Conservation (phyloP, 2,797 vertebrate genomes). For the Gobio occitaniae region DNA sequence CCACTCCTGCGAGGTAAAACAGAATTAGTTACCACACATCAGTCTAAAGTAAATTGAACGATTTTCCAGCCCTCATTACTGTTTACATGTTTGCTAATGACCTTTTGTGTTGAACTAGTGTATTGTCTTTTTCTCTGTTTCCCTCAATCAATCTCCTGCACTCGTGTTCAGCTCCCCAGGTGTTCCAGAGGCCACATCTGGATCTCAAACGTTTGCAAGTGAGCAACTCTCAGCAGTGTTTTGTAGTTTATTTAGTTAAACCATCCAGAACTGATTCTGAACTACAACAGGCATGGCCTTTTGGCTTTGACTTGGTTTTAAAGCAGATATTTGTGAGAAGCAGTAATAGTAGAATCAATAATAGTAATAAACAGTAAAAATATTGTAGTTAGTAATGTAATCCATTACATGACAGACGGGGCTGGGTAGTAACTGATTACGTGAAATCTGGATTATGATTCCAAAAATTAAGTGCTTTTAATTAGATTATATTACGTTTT, state of each 20-base stretch:
- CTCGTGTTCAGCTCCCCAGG: constrained; percentile 74
- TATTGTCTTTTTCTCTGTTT: not conserved
- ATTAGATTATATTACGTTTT: too few relatives aligned
- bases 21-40: not conserved
- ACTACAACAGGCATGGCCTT: not conserved
- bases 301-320: not conserved
- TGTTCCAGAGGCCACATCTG: constrained; percentile 69
- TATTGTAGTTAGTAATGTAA: not conserved
- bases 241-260: not conserved
- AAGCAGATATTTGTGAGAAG: not conserved
- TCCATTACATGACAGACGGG: too few relatives aligned
- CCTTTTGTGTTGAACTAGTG: not conserved
- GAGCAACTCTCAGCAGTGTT: constrained; percentile 51
- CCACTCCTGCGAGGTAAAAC: constrained; percentile 78
- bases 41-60: not conserved
- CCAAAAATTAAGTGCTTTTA: too few relatives aligned
- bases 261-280: not conserved
- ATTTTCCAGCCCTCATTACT: constrained; percentile 25
- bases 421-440: too few relatives aligned
- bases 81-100: constrained; percentile 1
- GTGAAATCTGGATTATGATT: too few relatives aligned
- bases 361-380: not conserved
- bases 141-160: not conserved
- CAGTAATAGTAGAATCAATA: too few relatives aligned
- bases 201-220: constrained; percentile 80